Conservation (phyloP, 2,113 vertebrate species). For the Leptodactylus fuscus region DNA sequence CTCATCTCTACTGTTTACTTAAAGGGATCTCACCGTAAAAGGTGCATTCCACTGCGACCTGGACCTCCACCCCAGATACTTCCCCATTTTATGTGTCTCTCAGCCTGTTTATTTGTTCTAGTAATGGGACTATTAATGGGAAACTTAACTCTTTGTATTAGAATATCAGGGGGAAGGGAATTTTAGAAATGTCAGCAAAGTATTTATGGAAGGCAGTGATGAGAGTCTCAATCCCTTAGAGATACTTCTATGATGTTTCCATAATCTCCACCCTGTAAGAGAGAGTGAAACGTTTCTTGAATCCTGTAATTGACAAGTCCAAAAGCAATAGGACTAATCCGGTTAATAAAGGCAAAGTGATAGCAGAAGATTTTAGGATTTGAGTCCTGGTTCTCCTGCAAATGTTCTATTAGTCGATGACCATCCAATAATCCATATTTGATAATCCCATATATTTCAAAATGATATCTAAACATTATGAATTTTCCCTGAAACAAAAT, state of each 20-base stretch:
- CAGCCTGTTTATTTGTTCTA: constrained; percentile 33
- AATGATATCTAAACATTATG: too few species aligned
- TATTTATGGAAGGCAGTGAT: not conserved
- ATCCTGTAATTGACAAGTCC: too few species aligned
- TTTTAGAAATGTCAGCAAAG: not conserved
- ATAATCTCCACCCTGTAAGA: too few species aligned
- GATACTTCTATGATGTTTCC: too few species aligned
- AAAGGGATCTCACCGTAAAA: constrained; percentile 20
- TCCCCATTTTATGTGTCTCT: not conserved
- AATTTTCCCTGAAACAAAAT: not conserved
- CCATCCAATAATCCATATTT: too few species aligned
- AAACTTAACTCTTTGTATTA: constrained; percentile 9
- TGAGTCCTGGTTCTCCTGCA: too few species aligned
- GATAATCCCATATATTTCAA: too few species aligned
- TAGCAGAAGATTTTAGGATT: too few species aligned
- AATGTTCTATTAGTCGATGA: too few species aligned
- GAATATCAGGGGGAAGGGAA: not conserved
- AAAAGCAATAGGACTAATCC: too few species aligned
- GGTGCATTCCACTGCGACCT: not conserved
- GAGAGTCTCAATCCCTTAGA: not conserved
- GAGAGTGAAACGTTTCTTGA: too few species aligned
- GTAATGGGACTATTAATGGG: constrained; percentile 11
- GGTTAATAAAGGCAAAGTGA: too few species aligned
- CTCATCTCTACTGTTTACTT: constrained; percentile 28
- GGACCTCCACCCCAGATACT: not conserved